Evolutionary conservation across 2,888 invertebrate genomes (phyloP).

Genomic region (Lysandra bellargus): DNA sequence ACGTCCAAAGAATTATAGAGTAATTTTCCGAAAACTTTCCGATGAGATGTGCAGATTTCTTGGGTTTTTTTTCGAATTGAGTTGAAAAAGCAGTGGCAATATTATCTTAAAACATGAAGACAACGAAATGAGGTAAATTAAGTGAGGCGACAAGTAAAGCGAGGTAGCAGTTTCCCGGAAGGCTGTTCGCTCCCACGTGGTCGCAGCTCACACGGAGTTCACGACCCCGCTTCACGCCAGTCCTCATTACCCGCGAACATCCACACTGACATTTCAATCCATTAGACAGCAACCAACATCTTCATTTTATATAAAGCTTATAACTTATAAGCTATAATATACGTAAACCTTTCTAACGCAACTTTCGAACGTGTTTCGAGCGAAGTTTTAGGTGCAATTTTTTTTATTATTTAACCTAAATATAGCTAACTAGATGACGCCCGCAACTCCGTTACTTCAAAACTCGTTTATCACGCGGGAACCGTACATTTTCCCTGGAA

Average conservation of each 20-base stretch:
- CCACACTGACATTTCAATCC: constrained; percentile 25
- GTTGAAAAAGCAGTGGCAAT: neutral
- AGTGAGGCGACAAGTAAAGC: constrained; percentile 28
- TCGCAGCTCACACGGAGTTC: constrained; percentile 31
- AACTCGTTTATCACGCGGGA: too few species aligned
- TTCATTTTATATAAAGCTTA: neutral
- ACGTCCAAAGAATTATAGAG: neutral
- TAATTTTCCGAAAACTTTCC: neutral
- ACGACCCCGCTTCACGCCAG: constrained; percentile 27
- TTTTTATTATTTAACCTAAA: neutral
- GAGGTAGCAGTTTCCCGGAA: constrained; percentile 41
- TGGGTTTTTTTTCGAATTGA: neutral
- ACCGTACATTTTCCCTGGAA: too few species aligned
- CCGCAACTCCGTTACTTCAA: too few species aligned
- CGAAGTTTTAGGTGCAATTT: too few species aligned
- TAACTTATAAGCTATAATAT: too few species aligned
- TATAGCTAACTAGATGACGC: neutral
- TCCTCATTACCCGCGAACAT: constrained; percentile 21
- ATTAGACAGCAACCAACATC: neutral
- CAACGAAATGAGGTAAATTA: constrained; percentile 8
- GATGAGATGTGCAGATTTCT: neutral
- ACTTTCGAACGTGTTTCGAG: neutral
- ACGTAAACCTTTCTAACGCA: neutral
- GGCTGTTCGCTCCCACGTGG: constrained; percentile 49
- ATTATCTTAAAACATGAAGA: neutral